Base-by-base conservation (phyloP, 2,888 invertebrate species). In the Hemicrepidius hirtus region DNA sequence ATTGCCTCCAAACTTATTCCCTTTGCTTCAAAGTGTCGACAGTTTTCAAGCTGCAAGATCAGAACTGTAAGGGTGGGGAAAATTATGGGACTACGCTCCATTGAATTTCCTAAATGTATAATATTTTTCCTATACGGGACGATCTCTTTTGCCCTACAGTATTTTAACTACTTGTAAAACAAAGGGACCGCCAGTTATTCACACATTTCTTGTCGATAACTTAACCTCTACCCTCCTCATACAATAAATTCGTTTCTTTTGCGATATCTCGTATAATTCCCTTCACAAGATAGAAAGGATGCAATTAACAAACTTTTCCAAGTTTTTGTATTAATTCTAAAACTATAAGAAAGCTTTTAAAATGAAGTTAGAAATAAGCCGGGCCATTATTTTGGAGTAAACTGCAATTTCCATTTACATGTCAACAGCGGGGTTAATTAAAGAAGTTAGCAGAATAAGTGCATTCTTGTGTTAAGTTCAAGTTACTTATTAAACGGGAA, bases 1-100 rank as follows among this genome's bases (percentile, higher is more conserved):
- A 77, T 77, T 78, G 77, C 78, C 66, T 71, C 68, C 66, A 74
- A 79, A 77, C 75, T 78, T 78, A 79, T 77, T 79, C 79, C 76
- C 77, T 74, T 72, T 75, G 74, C 77, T 72, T 76, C 77, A 74
- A 76, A 76, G 76, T 76, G 76, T 75, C 76, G 74, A 75, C 76
- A 77, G 76, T 78, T 78, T 78, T 73, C 78, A 76, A 75, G 70
- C 76, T 76, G 69, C 72, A 77, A 77, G 76, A 77, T 77, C 67
- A 62, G 74, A 76, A 76, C 77, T 68, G 64, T 59, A 59, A 68
- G 67, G 59, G 68, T 57, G 63, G 59, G 63, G 50, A 67, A 71
- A 71, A 71, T 71, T 71, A 71, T 71, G 21, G 59, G 32, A 10
- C 67, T 67, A 50, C 63, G 67, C 66, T 67, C 71, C 63, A 67